phyloP scores from a whole-genome alignment of 2,113 vertebrate genomes.

The Thalassoma bifasciatum region DNA sequence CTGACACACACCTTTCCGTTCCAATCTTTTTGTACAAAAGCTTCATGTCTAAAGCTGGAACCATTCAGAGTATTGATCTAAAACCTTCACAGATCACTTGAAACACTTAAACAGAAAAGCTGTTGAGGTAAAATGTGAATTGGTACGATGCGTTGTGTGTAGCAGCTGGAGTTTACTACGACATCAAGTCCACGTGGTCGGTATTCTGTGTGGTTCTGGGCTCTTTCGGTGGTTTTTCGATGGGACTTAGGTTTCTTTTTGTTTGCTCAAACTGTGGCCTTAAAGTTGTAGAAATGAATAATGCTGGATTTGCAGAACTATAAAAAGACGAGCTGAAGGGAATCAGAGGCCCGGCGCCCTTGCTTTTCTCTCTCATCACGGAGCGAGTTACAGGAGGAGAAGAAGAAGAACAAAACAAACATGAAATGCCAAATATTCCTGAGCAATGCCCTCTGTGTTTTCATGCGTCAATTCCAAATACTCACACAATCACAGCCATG shows the following conservation, averaged over 20 bases:
- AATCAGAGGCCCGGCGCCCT: conserved; percentile 45
- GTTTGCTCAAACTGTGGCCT: conserved; percentile 78
- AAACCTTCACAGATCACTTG: conserved; percentile 17
- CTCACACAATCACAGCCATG: conserved; percentile 1
- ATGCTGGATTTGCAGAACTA: conserved; percentile 31
- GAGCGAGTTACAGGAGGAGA: background rate
- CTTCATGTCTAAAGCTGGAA: conserved; percentile 13
- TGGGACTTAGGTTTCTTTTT: conserved; percentile 15
- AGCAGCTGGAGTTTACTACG: conserved; percentile 1
- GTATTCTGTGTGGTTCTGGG: conserved; percentile 31
- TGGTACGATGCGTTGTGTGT: background rate
- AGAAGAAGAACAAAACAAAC: background rate
- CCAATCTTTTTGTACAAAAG: conserved; percentile 67
- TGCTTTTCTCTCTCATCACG: conserved; percentile 12
- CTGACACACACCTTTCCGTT: conserved; percentile 45
- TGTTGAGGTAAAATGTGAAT: no score
- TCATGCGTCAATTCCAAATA: conserved; percentile 15
- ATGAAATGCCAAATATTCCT: conserved; percentile 62
- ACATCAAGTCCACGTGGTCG: conserved; percentile 11
- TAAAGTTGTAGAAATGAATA: conserved; percentile 48
- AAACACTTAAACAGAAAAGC: background rate
- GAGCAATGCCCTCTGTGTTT: conserved; percentile 32
- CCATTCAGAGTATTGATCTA: conserved; percentile 26
- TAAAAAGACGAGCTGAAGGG: conserved; percentile 6
- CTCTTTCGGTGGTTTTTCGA: conserved; percentile 38